Conservation (phyloP, 2,888 invertebrate species). For the Papilio demoleus region DNA sequence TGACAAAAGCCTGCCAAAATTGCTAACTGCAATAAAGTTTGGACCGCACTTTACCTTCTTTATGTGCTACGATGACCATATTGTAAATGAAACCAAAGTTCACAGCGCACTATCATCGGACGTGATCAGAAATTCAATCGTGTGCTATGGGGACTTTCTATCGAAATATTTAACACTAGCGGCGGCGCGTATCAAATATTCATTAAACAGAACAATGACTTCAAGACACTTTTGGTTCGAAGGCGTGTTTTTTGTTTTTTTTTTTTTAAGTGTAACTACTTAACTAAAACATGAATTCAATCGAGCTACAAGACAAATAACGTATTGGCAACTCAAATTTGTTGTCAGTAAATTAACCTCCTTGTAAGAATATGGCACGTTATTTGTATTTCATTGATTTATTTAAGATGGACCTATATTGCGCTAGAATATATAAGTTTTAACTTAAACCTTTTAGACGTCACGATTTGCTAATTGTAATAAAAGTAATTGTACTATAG, state of each 20-base stretch:
- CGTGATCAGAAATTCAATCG: constrained; percentile 56
- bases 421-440: no score
- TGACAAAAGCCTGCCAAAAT: background rate
- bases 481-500: no score
- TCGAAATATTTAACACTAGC: constrained; percentile 72
- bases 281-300: background rate
- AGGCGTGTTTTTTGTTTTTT: constrained; percentile 50
- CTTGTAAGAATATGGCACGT: background rate
- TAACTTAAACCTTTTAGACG: no score
- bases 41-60: background rate
- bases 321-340: background rate
- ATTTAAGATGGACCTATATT: no score
- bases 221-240: constrained; percentile 63
- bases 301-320: background rate
- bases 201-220: constrained; percentile 66
- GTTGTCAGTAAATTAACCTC: background rate
- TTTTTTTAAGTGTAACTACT: constrained; percentile 8
- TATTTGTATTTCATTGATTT: no score
- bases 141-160: constrained; percentile 72
- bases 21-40: background rate
- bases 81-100: constrained; percentile 43
- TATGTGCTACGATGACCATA: constrained; percentile 39
- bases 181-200: constrained; percentile 69
- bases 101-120: constrained; percentile 47
- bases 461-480: no score